These are phyloP conservation scores for Siderastrea radians DNA, from an alignment of 92 coral and sea anemone species.

Conservation along the genomic window DNA sequence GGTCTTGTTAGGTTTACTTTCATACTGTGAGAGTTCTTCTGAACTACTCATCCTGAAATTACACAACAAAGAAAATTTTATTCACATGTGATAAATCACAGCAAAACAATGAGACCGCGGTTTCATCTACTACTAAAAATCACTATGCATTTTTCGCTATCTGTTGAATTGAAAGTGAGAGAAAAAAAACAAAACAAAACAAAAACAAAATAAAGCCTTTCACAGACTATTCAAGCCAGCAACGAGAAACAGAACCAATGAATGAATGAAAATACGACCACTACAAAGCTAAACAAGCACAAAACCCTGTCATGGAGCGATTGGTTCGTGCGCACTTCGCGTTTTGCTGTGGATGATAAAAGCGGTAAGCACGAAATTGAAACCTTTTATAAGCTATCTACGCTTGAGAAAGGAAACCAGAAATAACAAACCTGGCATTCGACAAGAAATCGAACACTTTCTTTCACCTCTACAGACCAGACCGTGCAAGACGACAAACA, in stretches of 20 bases:
- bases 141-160: too few relatives aligned
- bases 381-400: neutral
- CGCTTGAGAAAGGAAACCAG: neutral
- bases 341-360: neutral
- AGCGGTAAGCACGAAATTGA: neutral
- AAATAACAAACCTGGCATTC: slow-evolving; percentile 3
- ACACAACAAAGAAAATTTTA: neutral
- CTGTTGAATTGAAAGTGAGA: too few relatives aligned
- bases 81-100: neutral
- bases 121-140: too few relatives aligned
- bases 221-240: too few relatives aligned
- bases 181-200: too few relatives aligned
- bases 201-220: too few relatives aligned
- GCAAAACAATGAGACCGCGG: neutral
- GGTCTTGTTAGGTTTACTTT: neutral
- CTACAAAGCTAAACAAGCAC: neutral
- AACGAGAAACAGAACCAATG: too few relatives aligned
- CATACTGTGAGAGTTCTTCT: slow-evolving; percentile 43
- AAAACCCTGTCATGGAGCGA: neutral
- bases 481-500: neutral
- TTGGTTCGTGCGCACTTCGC: neutral
- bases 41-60: slow-evolving; percentile 53
- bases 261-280: too few relatives aligned
- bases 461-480: too few relatives aligned
- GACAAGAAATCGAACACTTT: neutral